Conservation (phyloP, 2,113 vertebrate species). For the Scopus umbretta region DNA sequence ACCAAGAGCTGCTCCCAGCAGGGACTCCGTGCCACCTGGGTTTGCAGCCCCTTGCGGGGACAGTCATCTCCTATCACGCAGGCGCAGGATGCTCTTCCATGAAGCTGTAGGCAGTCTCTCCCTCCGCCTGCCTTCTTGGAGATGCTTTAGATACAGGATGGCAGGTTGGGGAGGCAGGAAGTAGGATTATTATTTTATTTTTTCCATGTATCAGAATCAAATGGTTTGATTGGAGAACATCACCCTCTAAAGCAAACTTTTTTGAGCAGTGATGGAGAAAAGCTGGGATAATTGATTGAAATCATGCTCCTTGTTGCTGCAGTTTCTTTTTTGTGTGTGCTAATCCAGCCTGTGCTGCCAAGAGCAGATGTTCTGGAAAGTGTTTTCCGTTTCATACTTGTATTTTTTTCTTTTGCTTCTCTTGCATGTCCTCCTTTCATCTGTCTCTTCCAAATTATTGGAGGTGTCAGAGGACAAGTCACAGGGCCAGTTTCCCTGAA, state of each 20-base stretch:
- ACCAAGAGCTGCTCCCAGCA: rapidly evolving
- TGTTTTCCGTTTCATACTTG: neutral
- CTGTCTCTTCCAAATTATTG: neutral
- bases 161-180: neutral
- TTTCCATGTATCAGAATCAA: neutral
- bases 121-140: neutral
- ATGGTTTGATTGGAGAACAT: neutral
- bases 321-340: neutral
- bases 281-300: neutral
- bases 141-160: neutral
- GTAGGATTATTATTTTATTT: neutral
- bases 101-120: neutral
- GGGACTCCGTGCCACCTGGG: neutral
- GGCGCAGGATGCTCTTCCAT: neutral
- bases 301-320: neutral
- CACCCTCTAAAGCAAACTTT: neutral
- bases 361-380: neutral
- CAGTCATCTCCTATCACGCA: neutral
- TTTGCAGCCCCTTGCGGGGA: neutral
- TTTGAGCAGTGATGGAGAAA: neutral
- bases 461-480: neutral
- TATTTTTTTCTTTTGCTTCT: neutral
- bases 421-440: neutral
- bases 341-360: neutral
- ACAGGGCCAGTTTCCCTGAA: neutral